phyloP scores from a whole-genome alignment of 2,888 invertebrate species.

The Xanthia togata region DNA sequence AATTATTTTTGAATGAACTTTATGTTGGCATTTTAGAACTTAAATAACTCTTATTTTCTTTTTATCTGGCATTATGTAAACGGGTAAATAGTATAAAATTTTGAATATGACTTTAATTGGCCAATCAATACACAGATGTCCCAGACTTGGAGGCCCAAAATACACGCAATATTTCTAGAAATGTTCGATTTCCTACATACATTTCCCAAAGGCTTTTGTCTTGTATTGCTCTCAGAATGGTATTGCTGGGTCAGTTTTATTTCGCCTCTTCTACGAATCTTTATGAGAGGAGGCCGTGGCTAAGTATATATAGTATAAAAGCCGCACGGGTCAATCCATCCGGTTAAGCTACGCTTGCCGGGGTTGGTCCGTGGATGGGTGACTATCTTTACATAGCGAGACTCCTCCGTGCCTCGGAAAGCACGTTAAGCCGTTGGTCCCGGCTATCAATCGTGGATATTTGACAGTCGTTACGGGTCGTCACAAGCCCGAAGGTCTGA shows the following conservation, averaged over 20 bases:
- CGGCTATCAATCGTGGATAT: too few species aligned
- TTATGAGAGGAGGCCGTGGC: too few species aligned
- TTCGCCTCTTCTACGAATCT: conserved; percentile 7
- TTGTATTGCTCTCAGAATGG: conserved; percentile 14
- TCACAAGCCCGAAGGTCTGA: too few species aligned
- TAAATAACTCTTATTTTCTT: too few species aligned
- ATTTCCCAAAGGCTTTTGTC: conserved; percentile 6
- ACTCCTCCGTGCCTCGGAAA: too few species aligned
- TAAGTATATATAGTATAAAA: too few species aligned
- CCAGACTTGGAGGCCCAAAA: neutral
- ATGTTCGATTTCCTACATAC: neutral
- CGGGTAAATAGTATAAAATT: neutral
- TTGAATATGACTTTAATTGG: neutral
- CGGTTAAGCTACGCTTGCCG: too few species aligned
- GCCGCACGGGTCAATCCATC: too few species aligned
- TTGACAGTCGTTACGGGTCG: too few species aligned
- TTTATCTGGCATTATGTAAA: neutral
- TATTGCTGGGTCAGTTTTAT: neutral
- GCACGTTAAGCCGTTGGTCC: too few species aligned
- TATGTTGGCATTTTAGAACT: neutral
- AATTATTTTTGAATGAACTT: neutral
- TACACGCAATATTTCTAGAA: neutral
- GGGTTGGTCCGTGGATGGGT: too few species aligned
- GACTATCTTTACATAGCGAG: too few species aligned
- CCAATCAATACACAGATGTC: neutral